Percentiles rank a stretch among this genome's conserved stretches.
Conservation (phyloP, 2,113 vertebrate species). For the Tychaedon coryphoeus region DNA sequence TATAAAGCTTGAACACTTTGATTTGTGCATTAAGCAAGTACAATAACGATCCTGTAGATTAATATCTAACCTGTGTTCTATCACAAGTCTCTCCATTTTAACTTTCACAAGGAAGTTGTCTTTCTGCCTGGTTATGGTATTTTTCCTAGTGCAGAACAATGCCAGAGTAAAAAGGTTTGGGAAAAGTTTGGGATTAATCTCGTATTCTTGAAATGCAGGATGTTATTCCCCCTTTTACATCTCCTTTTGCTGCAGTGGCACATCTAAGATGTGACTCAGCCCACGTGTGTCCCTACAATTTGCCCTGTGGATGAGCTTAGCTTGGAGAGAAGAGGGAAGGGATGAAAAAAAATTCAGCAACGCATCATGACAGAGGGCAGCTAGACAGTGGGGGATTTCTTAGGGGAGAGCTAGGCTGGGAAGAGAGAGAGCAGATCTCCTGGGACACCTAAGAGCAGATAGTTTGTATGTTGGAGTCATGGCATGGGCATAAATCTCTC, state of each 20-base stretch:
- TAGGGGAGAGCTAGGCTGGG: not conserved
- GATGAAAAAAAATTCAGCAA: not conserved
- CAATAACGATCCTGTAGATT: not conserved
- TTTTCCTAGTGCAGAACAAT: not conserved
- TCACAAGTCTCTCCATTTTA: constrained; percentile 11
- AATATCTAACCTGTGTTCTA: not conserved
- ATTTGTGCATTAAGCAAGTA: not conserved
- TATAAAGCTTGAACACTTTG: not conserved
- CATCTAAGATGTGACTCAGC: not conserved
- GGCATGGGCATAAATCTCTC: not conserved
- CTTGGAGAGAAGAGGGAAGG: not conserved
- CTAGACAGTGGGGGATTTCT: not conserved
- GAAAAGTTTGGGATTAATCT: not conserved
- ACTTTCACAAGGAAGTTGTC: not conserved
- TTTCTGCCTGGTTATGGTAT: not conserved
- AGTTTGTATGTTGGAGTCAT: not conserved
- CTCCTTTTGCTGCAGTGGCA: not conserved
- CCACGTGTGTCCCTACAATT: not conserved
- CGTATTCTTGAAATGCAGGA: not conserved
- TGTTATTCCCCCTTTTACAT: not conserved
- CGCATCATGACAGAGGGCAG: not conserved
- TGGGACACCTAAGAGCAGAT: not conserved
- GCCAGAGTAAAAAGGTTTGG: not conserved
- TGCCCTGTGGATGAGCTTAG: not conserved
- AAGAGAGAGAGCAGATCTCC: not conserved